Conservation (phyloP, 2,888 invertebrate genomes). For the Siphlonurus alternatus region DNA sequence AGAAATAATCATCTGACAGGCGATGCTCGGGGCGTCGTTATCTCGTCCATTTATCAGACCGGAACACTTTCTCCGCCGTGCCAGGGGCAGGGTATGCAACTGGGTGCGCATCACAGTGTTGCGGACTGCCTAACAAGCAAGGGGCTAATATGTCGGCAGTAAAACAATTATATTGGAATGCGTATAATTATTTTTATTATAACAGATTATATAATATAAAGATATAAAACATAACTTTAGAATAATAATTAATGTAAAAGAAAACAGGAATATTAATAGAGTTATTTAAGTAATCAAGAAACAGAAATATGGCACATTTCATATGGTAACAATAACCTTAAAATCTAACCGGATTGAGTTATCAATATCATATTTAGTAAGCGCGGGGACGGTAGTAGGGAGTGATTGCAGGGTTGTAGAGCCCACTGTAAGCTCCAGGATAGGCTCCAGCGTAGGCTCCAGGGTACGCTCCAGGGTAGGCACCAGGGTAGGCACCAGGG, state of each 20-base stretch:
- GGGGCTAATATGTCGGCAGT: background rate
- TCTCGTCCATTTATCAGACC: background rate
- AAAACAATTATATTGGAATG: background rate
- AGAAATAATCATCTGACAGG: too few relatives aligned
- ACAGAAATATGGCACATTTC: background rate
- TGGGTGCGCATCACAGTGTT: background rate
- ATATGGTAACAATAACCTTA: too few relatives aligned
- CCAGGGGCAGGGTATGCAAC: background rate
- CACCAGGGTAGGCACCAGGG: background rate
- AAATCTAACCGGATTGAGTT: too few relatives aligned
- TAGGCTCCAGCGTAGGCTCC: background rate
- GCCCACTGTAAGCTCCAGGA: background rate
- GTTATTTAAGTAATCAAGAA: background rate
- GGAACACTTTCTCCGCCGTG: background rate
- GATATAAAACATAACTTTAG: background rate
- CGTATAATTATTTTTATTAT: background rate
- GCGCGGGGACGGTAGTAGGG: slow-evolving; percentile 6
- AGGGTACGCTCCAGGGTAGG: background rate
- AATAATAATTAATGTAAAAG: background rate
- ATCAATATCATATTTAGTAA: too few relatives aligned
- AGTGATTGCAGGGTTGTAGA: background rate
- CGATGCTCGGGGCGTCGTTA: too few relatives aligned
- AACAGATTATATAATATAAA: background rate
- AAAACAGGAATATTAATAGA: background rate
- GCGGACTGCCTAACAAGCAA: background rate